Conservation (phyloP, 2,888 invertebrate genomes). For the Linyphia triangularis region DNA sequence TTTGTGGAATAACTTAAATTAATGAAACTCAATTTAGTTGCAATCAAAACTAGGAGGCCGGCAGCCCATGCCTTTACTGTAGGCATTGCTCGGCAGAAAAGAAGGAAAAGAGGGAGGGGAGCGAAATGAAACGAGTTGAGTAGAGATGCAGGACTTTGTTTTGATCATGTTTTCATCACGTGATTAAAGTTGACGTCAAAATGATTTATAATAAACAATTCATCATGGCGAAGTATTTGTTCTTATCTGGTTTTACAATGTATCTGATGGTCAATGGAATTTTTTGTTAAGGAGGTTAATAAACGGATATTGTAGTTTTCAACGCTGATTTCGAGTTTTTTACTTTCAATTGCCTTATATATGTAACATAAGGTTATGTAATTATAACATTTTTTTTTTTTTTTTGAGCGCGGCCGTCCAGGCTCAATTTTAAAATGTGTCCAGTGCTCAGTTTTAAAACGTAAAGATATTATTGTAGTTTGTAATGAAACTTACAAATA, state of each 20-base stretch:
- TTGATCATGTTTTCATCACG: slow-evolving; percentile 66
- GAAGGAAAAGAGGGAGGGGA: slow-evolving; percentile 26
- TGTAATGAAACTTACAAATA: too few species aligned
- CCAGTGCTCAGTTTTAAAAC: too few species aligned
- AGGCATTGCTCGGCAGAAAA: slow-evolving; percentile 54
- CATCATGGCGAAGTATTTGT: neutral
- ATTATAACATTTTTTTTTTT: too few species aligned
- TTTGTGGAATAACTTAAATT: slow-evolving; percentile 48
- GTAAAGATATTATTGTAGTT: too few species aligned
- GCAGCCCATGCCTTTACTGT: slow-evolving; percentile 47
- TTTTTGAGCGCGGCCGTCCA: too few species aligned
- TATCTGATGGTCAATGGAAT: neutral
- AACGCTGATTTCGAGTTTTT: neutral
- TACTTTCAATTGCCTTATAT: too few species aligned
- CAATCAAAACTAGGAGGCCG: slow-evolving; percentile 60
- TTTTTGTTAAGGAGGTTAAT: neutral
- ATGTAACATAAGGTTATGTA: too few species aligned
- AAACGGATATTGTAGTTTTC: neutral
- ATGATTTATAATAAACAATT: neutral
- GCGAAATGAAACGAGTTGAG: slow-evolving; percentile 57
- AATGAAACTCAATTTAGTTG: slow-evolving; percentile 19
- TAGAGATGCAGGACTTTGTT: slow-evolving; percentile 32
- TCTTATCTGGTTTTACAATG: neutral
- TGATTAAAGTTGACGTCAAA: slow-evolving; percentile 29
- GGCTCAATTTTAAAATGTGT: too few species aligned